A percentile compares a stretch with the other conserved stretches of the same genome.
These are phyloP conservation scores for Etheostoma cragini DNA, from an alignment of 2,113 vertebrate genomes.

Conservation along the genomic window DNA sequence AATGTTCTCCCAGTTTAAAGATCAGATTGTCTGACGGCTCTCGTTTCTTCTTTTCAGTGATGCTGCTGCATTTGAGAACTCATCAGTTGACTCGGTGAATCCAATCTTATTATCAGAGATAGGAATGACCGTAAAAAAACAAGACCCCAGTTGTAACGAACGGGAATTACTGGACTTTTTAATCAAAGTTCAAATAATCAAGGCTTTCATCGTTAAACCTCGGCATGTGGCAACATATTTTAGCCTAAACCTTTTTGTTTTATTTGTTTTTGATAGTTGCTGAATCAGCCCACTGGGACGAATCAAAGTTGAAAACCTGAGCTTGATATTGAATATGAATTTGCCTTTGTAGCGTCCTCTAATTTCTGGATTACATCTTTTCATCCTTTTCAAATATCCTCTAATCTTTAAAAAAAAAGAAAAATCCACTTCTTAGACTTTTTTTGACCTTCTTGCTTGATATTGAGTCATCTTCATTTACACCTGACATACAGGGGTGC, in stretches of 20 bases:
- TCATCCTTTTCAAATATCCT: conserved; percentile 40
- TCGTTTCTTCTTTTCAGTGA: neutral
- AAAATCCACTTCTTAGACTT: neutral
- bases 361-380: conserved; percentile 41
- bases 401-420: conserved; percentile 18
- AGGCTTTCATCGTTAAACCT: conserved; percentile 2
- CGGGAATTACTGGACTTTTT: neutral
- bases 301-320: conserved; percentile 71
- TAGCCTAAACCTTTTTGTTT: conserved; percentile 4
- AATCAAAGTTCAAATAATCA: neutral
- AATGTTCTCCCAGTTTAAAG: neutral
- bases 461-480: no score
- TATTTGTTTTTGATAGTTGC: conserved; percentile 52
- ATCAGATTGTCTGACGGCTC: neutral
- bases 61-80: neutral
- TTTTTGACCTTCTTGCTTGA: neutral
- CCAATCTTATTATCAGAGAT: neutral
- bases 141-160: neutral
- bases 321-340: conserved; percentile 74
- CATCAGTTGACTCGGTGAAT: neutral
- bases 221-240: neutral
- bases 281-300: conserved; percentile 57
- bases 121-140: neutral
- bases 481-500: neutral
- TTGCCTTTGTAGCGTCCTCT: conserved; percentile 66